phyloP scores from a whole-genome alignment of 2,113 vertebrate species.

The Lophotis ruficrista region DNA sequence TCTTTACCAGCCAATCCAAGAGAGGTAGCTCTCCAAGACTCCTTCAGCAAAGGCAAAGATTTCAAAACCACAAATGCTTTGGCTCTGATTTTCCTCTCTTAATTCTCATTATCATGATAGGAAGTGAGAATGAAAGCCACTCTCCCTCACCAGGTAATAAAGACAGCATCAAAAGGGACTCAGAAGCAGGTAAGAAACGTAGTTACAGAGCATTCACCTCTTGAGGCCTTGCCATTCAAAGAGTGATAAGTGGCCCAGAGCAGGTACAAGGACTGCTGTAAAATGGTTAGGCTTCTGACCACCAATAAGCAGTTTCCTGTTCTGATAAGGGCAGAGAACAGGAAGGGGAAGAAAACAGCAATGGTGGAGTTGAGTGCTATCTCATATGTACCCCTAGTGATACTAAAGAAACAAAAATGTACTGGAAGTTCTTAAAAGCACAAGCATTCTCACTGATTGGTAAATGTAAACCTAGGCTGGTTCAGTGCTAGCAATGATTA shows the following conservation, averaged over 20 bases:
- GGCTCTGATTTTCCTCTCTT: not conserved
- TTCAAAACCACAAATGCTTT: not conserved
- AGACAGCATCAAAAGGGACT: not conserved
- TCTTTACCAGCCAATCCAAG: not conserved
- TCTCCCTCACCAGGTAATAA: not conserved
- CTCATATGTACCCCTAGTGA: not conserved
- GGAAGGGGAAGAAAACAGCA: not conserved
- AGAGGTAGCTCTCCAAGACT: not conserved
- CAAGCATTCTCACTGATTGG: not conserved
- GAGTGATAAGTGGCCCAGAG: not conserved
- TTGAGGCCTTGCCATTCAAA: not conserved
- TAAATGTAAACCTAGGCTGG: not conserved
- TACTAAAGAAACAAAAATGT: not conserved
- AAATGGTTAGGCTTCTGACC: not conserved
- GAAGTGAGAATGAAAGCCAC: not conserved
- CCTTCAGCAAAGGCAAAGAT: not conserved
- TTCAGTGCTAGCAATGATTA: not conserved
- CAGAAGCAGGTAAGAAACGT: not conserved
- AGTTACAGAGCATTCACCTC: not conserved
- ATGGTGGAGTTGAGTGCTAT: accelerated
- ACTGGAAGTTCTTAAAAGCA: not conserved
- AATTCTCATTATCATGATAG: not conserved
- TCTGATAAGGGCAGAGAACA: not conserved
- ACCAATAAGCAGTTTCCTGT: not conserved
- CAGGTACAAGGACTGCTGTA: not conserved